phyloP scores from a whole-genome alignment of 2,113 vertebrate genomes.

The Pollimyrus isidori region DNA sequence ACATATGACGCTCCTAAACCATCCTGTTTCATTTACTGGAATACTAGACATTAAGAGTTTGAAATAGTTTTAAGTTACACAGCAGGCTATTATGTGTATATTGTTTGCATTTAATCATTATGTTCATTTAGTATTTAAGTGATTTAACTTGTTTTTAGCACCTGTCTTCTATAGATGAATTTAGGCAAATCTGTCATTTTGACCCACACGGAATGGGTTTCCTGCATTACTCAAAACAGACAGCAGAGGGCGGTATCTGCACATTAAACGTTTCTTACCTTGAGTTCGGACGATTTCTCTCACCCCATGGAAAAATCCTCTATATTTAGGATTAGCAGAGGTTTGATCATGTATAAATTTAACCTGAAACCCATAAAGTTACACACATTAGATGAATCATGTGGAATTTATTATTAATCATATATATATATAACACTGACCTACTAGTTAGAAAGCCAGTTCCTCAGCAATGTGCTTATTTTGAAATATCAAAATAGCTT shows the following conservation, averaged over 20 bases:
- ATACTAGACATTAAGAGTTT: not conserved
- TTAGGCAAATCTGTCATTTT: not conserved
- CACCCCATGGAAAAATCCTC: conserved; percentile 88
- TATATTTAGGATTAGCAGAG: conserved; percentile 84
- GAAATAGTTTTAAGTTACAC: not conserved
- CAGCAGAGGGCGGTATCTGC: conserved; percentile 15
- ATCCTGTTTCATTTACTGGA: not conserved
- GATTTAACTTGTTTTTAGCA: not conserved
- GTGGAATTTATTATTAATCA: not conserved
- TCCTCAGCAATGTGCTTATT: not conserved
- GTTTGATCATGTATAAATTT: conserved; percentile 97
- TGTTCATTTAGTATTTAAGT: not conserved
- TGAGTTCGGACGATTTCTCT: conserved; percentile 79
- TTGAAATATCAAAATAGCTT: not conserved
- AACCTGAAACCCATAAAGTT: conserved; percentile 57
- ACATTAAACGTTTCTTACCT: conserved; percentile 50
- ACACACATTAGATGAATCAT: not conserved
- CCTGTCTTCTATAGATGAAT: not conserved
- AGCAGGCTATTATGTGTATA: not conserved
- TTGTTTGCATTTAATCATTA: not conserved
- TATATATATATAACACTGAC: not conserved
- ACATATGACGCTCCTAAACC: not conserved
- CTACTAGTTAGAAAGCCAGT: not conserved
- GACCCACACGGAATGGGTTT: not conserved
- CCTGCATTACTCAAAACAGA: not conserved